These are phyloP conservation scores for Nephotettix cincticeps DNA, from an alignment of 1,140 invertebrate genomes.

Conservation along the genomic window DNA sequence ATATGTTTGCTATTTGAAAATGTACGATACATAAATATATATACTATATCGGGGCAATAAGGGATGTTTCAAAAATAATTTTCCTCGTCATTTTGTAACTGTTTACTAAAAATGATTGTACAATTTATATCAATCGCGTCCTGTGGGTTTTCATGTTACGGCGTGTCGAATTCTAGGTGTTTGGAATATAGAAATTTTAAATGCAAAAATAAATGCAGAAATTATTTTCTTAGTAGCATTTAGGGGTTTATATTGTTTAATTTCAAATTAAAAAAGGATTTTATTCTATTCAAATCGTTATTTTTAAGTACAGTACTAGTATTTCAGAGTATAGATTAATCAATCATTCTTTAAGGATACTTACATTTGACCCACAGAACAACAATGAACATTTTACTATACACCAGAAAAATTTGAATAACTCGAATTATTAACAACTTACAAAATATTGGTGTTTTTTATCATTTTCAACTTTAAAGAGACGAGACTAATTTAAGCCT, in stretches of 20 bases:
- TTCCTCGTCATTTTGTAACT: conserved; percentile 1
- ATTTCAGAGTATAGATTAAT: too few species aligned
- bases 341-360: too few species aligned
- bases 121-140: conserved; percentile 13
- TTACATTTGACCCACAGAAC: conserved; percentile 15
- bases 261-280: too few species aligned
- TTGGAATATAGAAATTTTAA: too few species aligned
- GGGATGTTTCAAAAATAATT: not conserved
- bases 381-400: not conserved
- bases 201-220: too few species aligned
- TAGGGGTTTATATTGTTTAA: too few species aligned
- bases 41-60: conserved; percentile 16
- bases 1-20: conserved; percentile 16
- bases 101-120: conserved; percentile 21
- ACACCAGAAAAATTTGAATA: conserved; percentile 9
- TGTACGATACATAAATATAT: conserved; percentile 17
- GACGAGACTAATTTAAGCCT: not conserved
- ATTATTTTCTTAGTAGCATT: too few species aligned
- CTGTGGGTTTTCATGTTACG: not conserved
- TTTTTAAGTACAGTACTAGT: too few species aligned
- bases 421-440: not conserved
- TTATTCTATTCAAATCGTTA: too few species aligned
- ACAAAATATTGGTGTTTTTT: conserved; percentile 20
- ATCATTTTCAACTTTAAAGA: not conserved
- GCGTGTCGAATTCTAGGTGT: not conserved